Evolutionary conservation across 1,140 invertebrate genomes (phyloP).

Genomic region (Drosophila neocordata): DNA sequence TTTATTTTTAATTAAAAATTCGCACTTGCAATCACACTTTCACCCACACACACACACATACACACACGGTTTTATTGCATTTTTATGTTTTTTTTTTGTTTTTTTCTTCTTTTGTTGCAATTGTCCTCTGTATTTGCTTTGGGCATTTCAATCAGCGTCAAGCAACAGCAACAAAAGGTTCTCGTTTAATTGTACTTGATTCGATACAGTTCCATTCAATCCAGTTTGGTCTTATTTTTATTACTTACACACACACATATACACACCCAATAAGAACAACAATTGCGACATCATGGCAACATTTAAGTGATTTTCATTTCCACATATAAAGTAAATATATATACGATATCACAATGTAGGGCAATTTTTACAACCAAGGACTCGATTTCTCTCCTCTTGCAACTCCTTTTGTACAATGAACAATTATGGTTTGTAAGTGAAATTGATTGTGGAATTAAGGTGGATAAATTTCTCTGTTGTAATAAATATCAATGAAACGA

Average conservation of each 20-base stretch:
- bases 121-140: slow-evolving; percentile 15
- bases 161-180: slow-evolving; percentile 19
- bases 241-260: slow-evolving; percentile 7
- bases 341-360: slow-evolving; percentile 17
- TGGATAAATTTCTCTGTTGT: slow-evolving; percentile 9
- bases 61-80: slow-evolving; percentile 6
- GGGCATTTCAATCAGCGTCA: slow-evolving; percentile 8
- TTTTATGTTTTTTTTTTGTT: too few relatives aligned
- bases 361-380: slow-evolving; percentile 25
- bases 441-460: slow-evolving; percentile 21
- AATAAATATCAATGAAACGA: slow-evolving; percentile 14
- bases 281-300: slow-evolving; percentile 11
- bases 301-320: slow-evolving; percentile 42
- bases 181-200: slow-evolving; percentile 22
- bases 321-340: slow-evolving; percentile 25
- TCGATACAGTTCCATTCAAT: slow-evolving; percentile 11
- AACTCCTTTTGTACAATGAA: background rate
- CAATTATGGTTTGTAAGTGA: slow-evolving; percentile 20
- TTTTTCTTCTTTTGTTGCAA: background rate
- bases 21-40: background rate
- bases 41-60: background rate
- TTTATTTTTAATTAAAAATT: slow-evolving; percentile 3
- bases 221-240: slow-evolving; percentile 13
- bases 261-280: slow-evolving; percentile 7
- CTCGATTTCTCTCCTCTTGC: background rate